Percentiles rank a stretch among this genome's conserved stretches.
These are phyloP conservation scores for Oreochromis niloticus DNA, from an alignment of 2,113 vertebrate species.

Conservation along the genomic window DNA sequence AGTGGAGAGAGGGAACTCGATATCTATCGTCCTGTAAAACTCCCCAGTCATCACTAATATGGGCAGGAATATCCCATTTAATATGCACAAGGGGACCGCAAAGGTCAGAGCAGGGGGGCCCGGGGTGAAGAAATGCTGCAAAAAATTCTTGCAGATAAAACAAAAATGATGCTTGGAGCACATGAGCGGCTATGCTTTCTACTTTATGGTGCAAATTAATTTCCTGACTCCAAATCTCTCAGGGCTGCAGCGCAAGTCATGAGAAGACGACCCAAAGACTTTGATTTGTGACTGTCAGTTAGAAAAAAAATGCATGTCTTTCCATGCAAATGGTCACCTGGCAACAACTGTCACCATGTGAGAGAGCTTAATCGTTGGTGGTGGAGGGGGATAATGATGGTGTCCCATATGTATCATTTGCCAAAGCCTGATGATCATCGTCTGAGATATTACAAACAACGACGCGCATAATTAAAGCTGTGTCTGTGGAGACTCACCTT, in stretches of 20 bases:
- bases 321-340: background rate
- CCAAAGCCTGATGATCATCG: background rate
- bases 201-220: background rate
- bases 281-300: background rate
- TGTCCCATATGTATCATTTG: background rate
- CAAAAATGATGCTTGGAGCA: background rate
- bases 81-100: constrained; percentile 53
- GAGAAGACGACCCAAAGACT: background rate
- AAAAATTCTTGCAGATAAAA: background rate
- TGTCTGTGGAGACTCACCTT: background rate
- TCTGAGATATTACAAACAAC: background rate
- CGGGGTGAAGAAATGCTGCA: background rate
- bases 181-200: background rate
- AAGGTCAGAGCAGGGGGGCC: constrained; percentile 29
- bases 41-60: constrained; percentile 57
- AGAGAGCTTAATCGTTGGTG: background rate
- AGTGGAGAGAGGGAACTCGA: constrained; percentile 34
- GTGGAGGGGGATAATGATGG: background rate
- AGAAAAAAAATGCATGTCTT: background rate
- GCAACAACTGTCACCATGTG: background rate
- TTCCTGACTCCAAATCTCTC: background rate
- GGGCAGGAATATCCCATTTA: constrained; percentile 56
- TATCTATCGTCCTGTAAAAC: constrained; percentile 41
- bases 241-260: background rate
- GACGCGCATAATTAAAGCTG: background rate